phyloP scores from a whole-genome alignment of 2,797 vertebrate species.

The Apogon talboti region DNA sequence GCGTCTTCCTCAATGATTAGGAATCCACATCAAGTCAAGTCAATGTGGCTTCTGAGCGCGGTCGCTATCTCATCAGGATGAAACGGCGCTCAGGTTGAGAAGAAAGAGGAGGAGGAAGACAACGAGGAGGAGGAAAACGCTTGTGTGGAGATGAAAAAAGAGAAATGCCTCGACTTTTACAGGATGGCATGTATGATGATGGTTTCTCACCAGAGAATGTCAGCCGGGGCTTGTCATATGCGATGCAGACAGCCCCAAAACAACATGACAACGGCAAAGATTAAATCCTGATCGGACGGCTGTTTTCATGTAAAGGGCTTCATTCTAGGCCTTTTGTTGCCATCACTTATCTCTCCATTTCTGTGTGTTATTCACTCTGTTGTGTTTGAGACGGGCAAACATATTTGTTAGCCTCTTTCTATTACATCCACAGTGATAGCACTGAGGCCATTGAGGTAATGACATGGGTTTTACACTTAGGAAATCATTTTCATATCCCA shows the following conservation, averaged over 20 bases:
- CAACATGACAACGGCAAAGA: constrained; percentile 55
- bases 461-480: constrained; percentile 80
- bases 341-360: constrained; percentile 72
- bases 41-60: constrained; percentile 51
- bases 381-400: constrained; percentile 56
- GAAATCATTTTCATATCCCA: constrained; percentile 81
- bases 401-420: constrained; percentile 77
- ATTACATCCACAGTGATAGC: constrained; percentile 70
- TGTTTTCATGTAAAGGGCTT: constrained; percentile 64
- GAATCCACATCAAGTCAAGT: constrained; percentile 64
- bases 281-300: constrained; percentile 56
- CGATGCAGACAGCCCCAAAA: constrained; percentile 37
- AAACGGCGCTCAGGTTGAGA: constrained; percentile 46
- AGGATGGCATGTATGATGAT: constrained; percentile 36
- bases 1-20: constrained; percentile 66
- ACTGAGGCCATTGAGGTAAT: constrained; percentile 78
- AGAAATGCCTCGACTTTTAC: constrained; percentile 49
- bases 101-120: constrained; percentile 2
- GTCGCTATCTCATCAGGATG: constrained; percentile 59
- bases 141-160: constrained; percentile 40
- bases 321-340: constrained; percentile 45
- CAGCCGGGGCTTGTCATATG: constrained; percentile 40
- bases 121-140: background rate
- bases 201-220: constrained; percentile 42
- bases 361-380: constrained; percentile 61